phyloP scores from a whole-genome alignment of 1,140 invertebrate species.

The Spodoptera frugiperda region DNA sequence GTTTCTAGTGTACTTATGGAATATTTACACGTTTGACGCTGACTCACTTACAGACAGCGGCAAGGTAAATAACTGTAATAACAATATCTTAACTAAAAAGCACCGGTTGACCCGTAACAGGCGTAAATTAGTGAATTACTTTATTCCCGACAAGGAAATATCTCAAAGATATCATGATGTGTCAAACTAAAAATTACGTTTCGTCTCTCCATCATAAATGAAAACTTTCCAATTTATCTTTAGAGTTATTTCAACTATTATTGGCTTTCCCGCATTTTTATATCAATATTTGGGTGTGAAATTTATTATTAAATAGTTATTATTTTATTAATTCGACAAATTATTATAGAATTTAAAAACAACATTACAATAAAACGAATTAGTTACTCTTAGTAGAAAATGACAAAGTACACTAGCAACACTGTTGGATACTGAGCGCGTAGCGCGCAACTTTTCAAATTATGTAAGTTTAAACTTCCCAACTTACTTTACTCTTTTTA shows the following conservation, averaged over 20 bases:
- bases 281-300: too few species aligned
- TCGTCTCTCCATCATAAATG: background rate
- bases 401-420: too few species aligned
- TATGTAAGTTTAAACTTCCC: too few species aligned
- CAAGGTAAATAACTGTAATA: conserved; percentile 54
- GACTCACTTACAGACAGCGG: conserved; percentile 44
- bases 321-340: too few species aligned
- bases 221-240: background rate
- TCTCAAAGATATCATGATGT: conserved; percentile 67
- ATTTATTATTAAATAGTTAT: too few species aligned
- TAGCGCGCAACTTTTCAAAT: too few species aligned
- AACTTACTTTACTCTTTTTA: too few species aligned
- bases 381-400: too few species aligned
- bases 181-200: conserved; percentile 61
- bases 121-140: conserved; percentile 63
- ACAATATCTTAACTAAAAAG: conserved; percentile 51
- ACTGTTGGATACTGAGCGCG: too few species aligned
- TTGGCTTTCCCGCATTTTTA: background rate
- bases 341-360: too few species aligned
- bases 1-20: conserved; percentile 46
- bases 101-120: conserved; percentile 55
- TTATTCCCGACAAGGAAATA: conserved; percentile 58
- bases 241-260: background rate
- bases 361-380: too few species aligned
- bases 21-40: conserved; percentile 9